Evolutionary conservation across 1,140 invertebrate species (phyloP).

Genomic region (Brachionus manjavacas): DNA sequence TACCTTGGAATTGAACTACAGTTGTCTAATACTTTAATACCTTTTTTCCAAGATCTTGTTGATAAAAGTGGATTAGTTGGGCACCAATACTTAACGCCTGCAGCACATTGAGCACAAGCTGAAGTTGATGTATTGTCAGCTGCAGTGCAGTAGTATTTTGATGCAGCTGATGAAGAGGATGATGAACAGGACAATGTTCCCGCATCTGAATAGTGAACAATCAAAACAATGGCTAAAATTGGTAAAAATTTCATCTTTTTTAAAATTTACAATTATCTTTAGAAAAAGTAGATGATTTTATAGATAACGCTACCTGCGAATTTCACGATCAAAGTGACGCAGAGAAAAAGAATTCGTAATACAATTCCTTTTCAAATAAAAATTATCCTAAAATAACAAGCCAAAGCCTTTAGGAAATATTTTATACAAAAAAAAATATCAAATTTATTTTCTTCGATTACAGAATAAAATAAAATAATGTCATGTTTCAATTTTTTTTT

Average conservation of each 20-base stretch:
- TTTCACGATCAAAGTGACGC: background rate
- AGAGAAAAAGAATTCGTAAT: too few relatives aligned
- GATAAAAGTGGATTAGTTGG: conserved; percentile 8
- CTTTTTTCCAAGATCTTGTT: conserved; percentile 27
- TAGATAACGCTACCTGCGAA: background rate
- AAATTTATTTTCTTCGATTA: background rate
- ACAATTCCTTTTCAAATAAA: background rate
- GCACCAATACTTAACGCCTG: conserved; percentile 15
- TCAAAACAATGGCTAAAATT: background rate
- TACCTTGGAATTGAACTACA: background rate
- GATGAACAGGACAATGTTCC: conserved; percentile 1
- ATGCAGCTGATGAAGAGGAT: background rate
- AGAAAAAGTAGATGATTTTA: background rate
- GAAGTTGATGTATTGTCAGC: background rate
- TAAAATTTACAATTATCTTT: background rate
- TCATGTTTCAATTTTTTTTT: too few relatives aligned
- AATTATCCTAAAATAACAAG: background rate
- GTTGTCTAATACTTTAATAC: background rate
- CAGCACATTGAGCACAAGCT: conserved; percentile 11
- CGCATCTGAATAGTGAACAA: background rate
- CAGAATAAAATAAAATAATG: too few relatives aligned
- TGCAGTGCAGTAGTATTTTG: background rate
- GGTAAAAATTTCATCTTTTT: conserved; percentile 2
- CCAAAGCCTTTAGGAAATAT: background rate
- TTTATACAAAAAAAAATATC: background rate